Base-by-base conservation (phyloP, 2,797 vertebrate genomes). In the Melanotaenia nigrans region DNA sequence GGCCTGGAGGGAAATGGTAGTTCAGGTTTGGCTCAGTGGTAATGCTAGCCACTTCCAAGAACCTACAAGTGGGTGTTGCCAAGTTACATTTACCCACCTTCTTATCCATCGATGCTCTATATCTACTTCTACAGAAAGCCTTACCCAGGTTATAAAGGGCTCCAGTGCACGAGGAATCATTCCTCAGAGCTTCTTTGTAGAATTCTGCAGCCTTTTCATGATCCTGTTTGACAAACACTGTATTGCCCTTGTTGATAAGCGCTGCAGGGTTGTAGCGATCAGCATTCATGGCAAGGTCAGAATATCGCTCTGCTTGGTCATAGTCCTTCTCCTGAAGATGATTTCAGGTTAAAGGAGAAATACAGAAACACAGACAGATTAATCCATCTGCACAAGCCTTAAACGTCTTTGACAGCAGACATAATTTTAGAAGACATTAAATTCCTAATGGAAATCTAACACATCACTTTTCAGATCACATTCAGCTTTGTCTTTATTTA, bases 221-320 rank as follows among this genome's bases (percentile, higher is more conserved):
- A 82, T 99, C 97, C 72, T 95, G 95, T 12, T 88, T 96, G 82
- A 94, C 88, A 87, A 96, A 98, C 78, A 97, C 90, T 0, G 95
- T 96, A 90, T 99, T 99, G 78, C 97, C 98, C 91, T 99, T 99
- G 94, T 99, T 99, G 69, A 95, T 96, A 1, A 99, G 95, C 1
- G 97, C 98, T 40, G 96, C 95, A 0, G 98, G 96, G 87, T 99
- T 99, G 73, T 99, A 99, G 67, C 96, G 96, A 81, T 99, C 97
- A 11, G 97, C 94, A 54, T 83, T 96, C 94, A 99, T 95, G 70
- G 98, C 98, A 78, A 98, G 92, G 77, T 99, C 98, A 59, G 98
- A 96, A 68, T 98, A 99, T 65, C 92, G 94, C 64, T 96, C 95
- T 28, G 97, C 97, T 90, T 97, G 97, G 33, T 95, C 92, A 67